These are phyloP conservation scores for Dyspetes luteomarginatus DNA, from an alignment of 2,888 invertebrate genomes.

Conservation along the genomic window DNA sequence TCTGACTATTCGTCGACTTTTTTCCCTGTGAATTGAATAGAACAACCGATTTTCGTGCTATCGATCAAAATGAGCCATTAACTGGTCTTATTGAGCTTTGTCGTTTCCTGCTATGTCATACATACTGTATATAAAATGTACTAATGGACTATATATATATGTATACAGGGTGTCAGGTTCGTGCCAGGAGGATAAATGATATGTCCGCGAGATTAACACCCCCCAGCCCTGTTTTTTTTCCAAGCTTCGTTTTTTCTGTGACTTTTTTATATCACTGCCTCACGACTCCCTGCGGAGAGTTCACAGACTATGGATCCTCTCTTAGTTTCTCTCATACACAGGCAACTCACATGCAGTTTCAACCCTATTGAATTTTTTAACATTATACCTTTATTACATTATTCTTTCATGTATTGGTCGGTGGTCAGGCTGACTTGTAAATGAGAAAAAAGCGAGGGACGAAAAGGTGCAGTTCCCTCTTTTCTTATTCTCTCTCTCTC, in stretches of 20 bases:
- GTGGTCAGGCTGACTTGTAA: constrained; percentile 42
- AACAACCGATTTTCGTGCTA: too few species aligned
- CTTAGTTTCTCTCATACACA: constrained; percentile 56
- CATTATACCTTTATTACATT: constrained; percentile 71
- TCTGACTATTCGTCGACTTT: too few species aligned
- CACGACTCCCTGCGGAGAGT: too few species aligned
- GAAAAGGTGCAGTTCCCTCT: background rate
- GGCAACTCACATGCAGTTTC: constrained; percentile 70
- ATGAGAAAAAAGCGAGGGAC: constrained; percentile 44
- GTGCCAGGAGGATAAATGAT: constrained; percentile 36
- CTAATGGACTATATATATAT: background rate
- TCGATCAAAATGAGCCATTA: constrained; percentile 11
- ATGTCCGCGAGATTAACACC: constrained; percentile 22
- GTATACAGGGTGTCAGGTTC: constrained; percentile 32
- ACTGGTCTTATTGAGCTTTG: background rate
- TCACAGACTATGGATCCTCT: background rate
- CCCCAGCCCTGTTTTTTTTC: background rate
- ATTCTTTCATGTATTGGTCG: constrained; percentile 61
- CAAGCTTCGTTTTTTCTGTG: background rate
- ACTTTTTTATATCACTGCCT: background rate
- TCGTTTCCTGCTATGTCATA: background rate
- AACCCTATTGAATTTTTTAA: constrained; percentile 62
- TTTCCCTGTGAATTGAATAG: too few species aligned
- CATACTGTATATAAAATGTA: background rate
- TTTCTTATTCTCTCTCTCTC: too few species aligned